phyloP scores from a whole-genome alignment of 1,140 invertebrate genomes.

The Hermatobates lingyangjiaoensis region DNA sequence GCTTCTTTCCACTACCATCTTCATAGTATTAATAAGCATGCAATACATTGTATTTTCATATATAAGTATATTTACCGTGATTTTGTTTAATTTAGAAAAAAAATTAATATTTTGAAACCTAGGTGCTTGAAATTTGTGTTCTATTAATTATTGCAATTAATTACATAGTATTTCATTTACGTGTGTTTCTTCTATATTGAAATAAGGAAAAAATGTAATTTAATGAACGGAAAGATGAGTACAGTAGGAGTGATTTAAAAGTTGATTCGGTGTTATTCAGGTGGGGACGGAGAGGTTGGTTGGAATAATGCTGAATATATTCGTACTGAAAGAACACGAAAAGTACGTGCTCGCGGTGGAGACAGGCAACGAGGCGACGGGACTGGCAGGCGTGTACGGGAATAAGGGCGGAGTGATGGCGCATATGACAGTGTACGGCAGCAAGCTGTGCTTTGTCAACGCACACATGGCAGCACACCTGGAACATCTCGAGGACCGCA shows the following conservation, averaged over 20 bases:
- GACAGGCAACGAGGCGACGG: background rate
- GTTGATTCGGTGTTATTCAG: background rate
- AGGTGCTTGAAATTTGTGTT: too few species aligned
- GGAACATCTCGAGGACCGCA: background rate
- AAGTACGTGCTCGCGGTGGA: background rate
- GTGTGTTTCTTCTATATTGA: too few species aligned
- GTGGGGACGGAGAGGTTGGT: conserved; percentile 1
- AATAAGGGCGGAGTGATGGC: background rate
- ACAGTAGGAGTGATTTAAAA: background rate
- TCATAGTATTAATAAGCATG: too few species aligned
- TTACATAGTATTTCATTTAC: too few species aligned
- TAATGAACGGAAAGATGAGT: background rate
- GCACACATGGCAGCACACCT: conserved; percentile 1
- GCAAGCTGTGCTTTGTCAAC: background rate
- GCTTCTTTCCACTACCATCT: too few species aligned
- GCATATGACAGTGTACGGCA: background rate
- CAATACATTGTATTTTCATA: too few species aligned
- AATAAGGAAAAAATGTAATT: too few species aligned
- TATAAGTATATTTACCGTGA: too few species aligned
- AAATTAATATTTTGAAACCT: too few species aligned
- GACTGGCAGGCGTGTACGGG: background rate
- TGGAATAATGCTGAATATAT: conserved; percentile 2
- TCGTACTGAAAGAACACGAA: background rate
- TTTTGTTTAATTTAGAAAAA: too few species aligned
- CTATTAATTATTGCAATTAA: too few species aligned